phyloP scores from a whole-genome alignment of 2,113 vertebrate genomes.

The Ailuropoda melanoleuca region DNA sequence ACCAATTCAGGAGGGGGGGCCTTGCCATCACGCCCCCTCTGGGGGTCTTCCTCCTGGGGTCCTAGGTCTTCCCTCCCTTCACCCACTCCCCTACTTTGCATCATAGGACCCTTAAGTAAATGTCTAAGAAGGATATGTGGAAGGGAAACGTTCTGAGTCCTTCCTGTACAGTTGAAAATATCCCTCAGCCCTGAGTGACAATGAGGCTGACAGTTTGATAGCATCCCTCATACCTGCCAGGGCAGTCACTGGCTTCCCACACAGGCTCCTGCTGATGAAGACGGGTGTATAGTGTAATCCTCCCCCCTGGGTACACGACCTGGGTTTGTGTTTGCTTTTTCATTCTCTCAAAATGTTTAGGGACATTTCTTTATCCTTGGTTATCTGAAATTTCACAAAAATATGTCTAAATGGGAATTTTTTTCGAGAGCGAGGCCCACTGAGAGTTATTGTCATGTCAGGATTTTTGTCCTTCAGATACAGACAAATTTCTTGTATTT shows the following conservation, averaged over 20 bases:
- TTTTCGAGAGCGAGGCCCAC: neutral
- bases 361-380: conserved; percentile 6
- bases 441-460: neutral
- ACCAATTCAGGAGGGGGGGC: fast-evolving
- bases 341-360: neutral
- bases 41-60: neutral
- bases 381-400: conserved; percentile 42
- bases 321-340: neutral
- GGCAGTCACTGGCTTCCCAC: too few species aligned
- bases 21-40: neutral
- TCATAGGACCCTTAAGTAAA: neutral
- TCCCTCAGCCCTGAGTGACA: neutral
- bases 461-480: neutral
- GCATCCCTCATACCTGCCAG: neutral
- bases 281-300: fast-evolving
- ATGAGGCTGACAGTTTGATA: neutral
- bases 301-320: neutral
- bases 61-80: neutral
- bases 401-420: neutral
- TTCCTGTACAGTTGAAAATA: neutral
- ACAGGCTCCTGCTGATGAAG: neutral
- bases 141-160: neutral
- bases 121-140: neutral
- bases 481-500: neutral
- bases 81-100: neutral